Conservation (phyloP, 2,113 vertebrate genomes). For the Campylomormyrus numenius region DNA sequence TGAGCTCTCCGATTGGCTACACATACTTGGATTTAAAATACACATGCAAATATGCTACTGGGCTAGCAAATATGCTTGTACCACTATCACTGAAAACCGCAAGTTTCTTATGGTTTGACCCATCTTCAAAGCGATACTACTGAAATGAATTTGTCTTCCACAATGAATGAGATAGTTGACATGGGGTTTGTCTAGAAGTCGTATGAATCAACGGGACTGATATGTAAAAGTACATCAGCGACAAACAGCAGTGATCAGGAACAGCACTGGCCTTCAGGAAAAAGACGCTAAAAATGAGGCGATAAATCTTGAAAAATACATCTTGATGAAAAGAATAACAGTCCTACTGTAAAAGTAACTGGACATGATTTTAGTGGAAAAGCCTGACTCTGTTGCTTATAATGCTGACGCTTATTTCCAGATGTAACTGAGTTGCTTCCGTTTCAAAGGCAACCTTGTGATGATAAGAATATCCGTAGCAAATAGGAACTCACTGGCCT, state of each 20-base stretch:
- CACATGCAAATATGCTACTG: not conserved
- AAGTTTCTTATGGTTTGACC: conserved; percentile 4
- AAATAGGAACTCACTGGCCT: not conserved
- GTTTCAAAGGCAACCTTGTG: not conserved
- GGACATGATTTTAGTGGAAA: not conserved
- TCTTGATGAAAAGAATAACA: not conserved
- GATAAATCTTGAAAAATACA: not conserved
- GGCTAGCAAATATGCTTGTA: not conserved
- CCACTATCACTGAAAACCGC: conserved; percentile 14
- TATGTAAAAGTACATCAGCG: not conserved
- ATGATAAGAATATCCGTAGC: not conserved
- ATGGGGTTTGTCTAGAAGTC: not conserved
- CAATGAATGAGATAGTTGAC: not conserved
- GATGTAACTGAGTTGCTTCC: not conserved
- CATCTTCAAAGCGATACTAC: conserved; percentile 20
- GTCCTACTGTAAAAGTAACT: not conserved
- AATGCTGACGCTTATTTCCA: not conserved
- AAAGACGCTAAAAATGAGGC: not conserved
- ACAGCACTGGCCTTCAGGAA: not conserved
- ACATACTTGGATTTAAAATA: not conserved
- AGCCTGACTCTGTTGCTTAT: not conserved
- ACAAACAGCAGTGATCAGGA: not conserved
- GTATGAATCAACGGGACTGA: not conserved
- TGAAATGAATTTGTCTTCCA: not conserved
- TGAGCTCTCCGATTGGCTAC: not conserved